Percentiles rank a stretch among this genome's conserved stretches.
These are phyloP conservation scores for Chaetorhynchus papuensis DNA, from an alignment of 2,113 vertebrate genomes.

Conservation along the genomic window DNA sequence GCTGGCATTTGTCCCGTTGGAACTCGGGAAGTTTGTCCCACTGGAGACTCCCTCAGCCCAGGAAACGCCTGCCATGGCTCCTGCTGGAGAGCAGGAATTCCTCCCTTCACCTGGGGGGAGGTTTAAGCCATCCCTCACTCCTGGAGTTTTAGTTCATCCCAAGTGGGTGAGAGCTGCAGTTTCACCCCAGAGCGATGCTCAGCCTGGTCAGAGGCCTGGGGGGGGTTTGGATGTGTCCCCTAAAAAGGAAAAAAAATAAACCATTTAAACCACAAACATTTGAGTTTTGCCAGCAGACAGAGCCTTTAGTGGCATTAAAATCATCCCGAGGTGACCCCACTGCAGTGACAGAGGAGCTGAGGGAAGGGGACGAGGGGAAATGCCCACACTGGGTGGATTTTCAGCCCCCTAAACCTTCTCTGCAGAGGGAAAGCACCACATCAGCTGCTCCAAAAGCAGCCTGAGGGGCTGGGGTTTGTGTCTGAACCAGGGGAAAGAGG, in stretches of 20 bases:
- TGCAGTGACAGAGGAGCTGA: background rate
- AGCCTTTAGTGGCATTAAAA: background rate
- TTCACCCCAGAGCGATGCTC: rapidly evolving
- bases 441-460: background rate
- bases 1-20: background rate
- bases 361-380: background rate
- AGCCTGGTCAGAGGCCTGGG: background rate
- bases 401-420: background rate
- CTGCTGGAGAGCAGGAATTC: background rate
- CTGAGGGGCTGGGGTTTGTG: background rate
- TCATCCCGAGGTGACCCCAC: background rate
- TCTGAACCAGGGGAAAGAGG: background rate
- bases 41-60: background rate
- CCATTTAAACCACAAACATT: background rate
- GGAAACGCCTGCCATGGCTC: background rate
- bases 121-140: background rate
- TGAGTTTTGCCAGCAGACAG: background rate
- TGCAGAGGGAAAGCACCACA: background rate
- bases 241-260: background rate
- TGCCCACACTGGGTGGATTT: background rate
- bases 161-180: background rate
- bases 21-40: background rate
- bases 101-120: rapidly evolving
- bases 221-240: background rate
- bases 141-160: background rate